Evolutionary conservation across 2,888 invertebrate species (phyloP).

Genomic region (Sabatieria punctata): DNA sequence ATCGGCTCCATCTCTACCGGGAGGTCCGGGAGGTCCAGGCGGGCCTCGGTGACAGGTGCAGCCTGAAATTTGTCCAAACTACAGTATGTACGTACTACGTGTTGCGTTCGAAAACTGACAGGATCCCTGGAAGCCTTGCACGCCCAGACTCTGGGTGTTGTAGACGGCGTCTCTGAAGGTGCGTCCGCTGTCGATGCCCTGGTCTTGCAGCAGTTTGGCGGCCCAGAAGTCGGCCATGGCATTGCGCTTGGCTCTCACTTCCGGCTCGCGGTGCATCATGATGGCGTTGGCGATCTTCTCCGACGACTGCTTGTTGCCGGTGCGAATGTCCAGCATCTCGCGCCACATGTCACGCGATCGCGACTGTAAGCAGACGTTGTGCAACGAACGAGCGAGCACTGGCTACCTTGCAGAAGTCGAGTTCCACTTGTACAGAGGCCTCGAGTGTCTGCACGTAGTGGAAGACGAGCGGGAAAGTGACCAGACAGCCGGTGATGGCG

Average conservation of each 20-base stretch:
- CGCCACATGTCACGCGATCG: conserved; percentile 30
- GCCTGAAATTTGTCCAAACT: too few relatives aligned
- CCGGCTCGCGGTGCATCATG: background rate
- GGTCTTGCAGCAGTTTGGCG: conserved; percentile 24
- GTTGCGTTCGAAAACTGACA: too few relatives aligned
- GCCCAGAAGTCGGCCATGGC: conserved; percentile 24
- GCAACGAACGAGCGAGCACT: background rate
- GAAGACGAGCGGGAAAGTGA: conserved; percentile 11
- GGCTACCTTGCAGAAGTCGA: conserved; percentile 9
- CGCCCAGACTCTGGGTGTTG: background rate
- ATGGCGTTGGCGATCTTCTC: background rate
- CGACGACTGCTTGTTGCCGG: conserved; percentile 12
- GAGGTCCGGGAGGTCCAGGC: conserved; percentile 25
- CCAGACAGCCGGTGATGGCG: conserved; percentile 9
- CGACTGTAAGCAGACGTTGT: conserved; percentile 13
- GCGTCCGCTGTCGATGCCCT: conserved; percentile 9
- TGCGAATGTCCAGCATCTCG: conserved; percentile 28
- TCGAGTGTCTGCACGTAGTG: conserved; percentile 11
- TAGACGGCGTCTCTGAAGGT: background rate
- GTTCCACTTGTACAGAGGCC: conserved; percentile 7
- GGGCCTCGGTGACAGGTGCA: conserved; percentile 28
- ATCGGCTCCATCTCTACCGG: conserved; percentile 20
- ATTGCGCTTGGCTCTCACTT: background rate
- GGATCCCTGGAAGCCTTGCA: background rate
- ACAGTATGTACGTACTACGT: too few relatives aligned